Percentiles rank a stretch among this genome's conserved stretches.
Evolutionary conservation across 30 jellyfish, hydroid and myxozoan species (phyloP).

Genomic region (Chrysaora quinquecirrha): DNA sequence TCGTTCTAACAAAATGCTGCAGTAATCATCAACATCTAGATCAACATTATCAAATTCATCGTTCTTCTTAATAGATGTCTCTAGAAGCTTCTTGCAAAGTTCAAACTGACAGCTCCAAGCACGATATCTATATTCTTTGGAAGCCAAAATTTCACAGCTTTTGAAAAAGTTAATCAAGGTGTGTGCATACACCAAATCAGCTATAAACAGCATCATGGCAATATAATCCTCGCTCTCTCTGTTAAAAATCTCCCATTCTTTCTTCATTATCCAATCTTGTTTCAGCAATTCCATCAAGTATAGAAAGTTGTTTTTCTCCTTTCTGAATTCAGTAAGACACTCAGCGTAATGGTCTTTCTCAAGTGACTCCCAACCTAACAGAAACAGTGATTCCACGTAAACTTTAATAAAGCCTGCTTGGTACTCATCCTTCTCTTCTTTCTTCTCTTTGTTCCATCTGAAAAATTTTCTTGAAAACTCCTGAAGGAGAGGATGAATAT

Average conservation of each 20-base stretch:
- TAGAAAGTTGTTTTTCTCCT: slow-evolving; percentile 19
- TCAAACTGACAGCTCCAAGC: not conserved
- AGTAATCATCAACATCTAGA: not conserved
- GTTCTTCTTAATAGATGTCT: not conserved
- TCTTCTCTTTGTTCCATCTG: slow-evolving; percentile 1
- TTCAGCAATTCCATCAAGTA: slow-evolving; percentile 8
- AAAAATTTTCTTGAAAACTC: not conserved
- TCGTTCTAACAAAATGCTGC: not conserved
- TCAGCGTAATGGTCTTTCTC: slow-evolving; percentile 15
- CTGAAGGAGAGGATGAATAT: slow-evolving; percentile 22
- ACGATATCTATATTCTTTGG: not conserved
- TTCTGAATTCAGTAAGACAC: slow-evolving; percentile 17
- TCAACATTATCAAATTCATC: not conserved
- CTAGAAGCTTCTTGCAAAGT: not conserved
- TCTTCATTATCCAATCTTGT: not conserved
- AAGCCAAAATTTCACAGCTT: slow-evolving; percentile 20
- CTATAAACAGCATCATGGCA: not conserved
- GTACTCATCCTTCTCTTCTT: not conserved
- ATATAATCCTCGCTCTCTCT: slow-evolving; percentile 23
- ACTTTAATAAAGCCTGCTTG: not conserved
- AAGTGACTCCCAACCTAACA: slow-evolving; percentile 10
- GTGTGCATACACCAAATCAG: slow-evolving; percentile 12
- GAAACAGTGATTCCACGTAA: slow-evolving; percentile 1
- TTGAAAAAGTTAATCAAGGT: not conserved
- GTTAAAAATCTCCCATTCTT: not conserved